Percentiles rank a stretch among this genome's conserved stretches.
Conservation (phyloP, 2,113 vertebrate species). For the Myotis brandtii region DNA sequence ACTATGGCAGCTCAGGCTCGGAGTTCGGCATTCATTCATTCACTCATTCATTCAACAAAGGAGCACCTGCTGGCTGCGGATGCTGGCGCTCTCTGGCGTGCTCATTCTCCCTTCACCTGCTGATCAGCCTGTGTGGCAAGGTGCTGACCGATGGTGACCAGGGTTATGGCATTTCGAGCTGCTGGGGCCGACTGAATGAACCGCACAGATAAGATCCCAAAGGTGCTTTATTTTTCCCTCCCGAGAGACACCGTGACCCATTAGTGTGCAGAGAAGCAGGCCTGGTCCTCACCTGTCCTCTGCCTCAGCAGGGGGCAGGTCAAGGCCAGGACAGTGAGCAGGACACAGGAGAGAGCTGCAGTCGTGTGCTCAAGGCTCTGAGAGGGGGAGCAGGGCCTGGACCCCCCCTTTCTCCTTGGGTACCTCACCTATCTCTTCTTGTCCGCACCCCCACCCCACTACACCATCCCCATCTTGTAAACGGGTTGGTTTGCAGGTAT, state of each 20-base stretch:
- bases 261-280: not conserved
- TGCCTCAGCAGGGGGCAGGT: not conserved
- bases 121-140: not conserved
- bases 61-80: fast-evolving
- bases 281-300: not conserved
- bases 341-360: not conserved
- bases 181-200: not conserved
- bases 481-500: not conserved
- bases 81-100: fast-evolving
- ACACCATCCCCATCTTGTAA: not conserved
- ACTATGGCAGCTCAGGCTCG: not conserved
- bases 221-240: not conserved
- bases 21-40: not conserved
- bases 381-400: not conserved
- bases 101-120: not conserved
- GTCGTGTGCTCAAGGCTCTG: not conserved
- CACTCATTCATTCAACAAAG: not conserved
- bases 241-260: fast-evolving
- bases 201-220: fast-evolving
- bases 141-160: not conserved
- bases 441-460: not conserved
- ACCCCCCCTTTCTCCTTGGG: too few relatives aligned
- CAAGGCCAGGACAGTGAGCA: not conserved
- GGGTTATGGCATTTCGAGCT: not conserved
- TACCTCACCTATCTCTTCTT: too few relatives aligned